Conservation (phyloP, 2,113 vertebrate genomes). For the Chitala chitala region DNA sequence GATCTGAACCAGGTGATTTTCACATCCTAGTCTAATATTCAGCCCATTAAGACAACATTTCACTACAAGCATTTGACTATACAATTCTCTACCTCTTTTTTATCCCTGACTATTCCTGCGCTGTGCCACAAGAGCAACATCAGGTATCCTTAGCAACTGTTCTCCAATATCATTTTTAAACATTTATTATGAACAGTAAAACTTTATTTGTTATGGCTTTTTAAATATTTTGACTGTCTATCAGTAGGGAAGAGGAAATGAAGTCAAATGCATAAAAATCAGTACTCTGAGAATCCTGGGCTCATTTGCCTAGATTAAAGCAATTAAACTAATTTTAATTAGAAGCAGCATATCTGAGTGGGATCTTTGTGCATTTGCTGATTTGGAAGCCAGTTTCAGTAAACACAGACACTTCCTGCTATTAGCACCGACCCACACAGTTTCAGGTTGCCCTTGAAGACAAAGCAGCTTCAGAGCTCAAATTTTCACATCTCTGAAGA, state of each 20-base stretch:
- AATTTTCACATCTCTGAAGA: not conserved
- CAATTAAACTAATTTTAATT: not conserved
- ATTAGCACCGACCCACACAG: too few relatives aligned
- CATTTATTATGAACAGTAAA: not conserved
- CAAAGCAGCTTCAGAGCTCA: not conserved
- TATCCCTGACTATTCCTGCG: not conserved
- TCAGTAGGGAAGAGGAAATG: constrained; percentile 18
- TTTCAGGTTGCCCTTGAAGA: not conserved
- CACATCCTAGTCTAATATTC: too few relatives aligned
- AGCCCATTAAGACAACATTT: too few relatives aligned
- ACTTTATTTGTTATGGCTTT: not conserved
- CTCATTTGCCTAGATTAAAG: constrained; percentile 18
- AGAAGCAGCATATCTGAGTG: not conserved
- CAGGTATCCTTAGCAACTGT: not conserved
- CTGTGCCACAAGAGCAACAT: not conserved
- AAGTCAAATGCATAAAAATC: constrained; percentile 1
- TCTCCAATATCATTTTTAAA: not conserved
- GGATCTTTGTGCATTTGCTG: too few relatives aligned
- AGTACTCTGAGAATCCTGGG: not conserved
- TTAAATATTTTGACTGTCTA: constrained; percentile 9
- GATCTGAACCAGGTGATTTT: too few relatives aligned
- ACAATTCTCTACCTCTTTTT: too few relatives aligned
- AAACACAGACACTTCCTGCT: not conserved
- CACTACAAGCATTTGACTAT: too few relatives aligned
- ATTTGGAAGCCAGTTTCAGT: too few relatives aligned